phyloP scores from a whole-genome alignment of 2,888 invertebrate species.

The Erebia epiphron region DNA sequence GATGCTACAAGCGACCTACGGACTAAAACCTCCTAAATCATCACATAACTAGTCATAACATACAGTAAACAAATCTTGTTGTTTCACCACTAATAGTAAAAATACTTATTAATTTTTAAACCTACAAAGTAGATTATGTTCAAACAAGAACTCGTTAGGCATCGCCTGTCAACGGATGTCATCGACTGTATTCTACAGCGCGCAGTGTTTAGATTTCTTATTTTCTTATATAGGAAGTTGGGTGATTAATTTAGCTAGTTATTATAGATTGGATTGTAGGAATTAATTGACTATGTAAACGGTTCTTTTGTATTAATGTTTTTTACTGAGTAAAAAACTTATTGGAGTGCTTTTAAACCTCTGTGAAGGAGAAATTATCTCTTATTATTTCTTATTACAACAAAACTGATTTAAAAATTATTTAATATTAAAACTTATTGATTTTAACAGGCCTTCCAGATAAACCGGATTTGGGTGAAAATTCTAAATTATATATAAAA shows the following conservation, averaged over 20 bases:
- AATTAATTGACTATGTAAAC: slow-evolving; percentile 15
- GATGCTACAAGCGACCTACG: too few species aligned
- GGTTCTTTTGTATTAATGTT: slow-evolving; percentile 10
- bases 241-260: slow-evolving; percentile 18
- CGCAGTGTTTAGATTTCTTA: slow-evolving; percentile 21
- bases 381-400: neutral
- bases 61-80: neutral
- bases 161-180: slow-evolving; percentile 22
- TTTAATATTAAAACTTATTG: too few species aligned
- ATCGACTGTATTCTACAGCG: neutral
- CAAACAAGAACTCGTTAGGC: slow-evolving; percentile 15
- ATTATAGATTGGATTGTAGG: slow-evolving; percentile 14
- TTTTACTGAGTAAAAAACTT: neutral
- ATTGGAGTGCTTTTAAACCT: neutral
- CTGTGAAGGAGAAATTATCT: neutral
- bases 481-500: too few species aligned
- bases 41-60: neutral
- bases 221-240: slow-evolving; percentile 23
- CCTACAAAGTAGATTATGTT: slow-evolving; percentile 8
- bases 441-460: too few species aligned
- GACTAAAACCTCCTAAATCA: too few species aligned
- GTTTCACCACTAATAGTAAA: neutral
- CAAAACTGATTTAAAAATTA: too few species aligned
- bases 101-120: neutral
- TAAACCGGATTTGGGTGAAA: too few species aligned